These are phyloP conservation scores for Tonatia bakeri DNA, from an alignment of 2,113 vertebrate species.

Conservation along the genomic window DNA sequence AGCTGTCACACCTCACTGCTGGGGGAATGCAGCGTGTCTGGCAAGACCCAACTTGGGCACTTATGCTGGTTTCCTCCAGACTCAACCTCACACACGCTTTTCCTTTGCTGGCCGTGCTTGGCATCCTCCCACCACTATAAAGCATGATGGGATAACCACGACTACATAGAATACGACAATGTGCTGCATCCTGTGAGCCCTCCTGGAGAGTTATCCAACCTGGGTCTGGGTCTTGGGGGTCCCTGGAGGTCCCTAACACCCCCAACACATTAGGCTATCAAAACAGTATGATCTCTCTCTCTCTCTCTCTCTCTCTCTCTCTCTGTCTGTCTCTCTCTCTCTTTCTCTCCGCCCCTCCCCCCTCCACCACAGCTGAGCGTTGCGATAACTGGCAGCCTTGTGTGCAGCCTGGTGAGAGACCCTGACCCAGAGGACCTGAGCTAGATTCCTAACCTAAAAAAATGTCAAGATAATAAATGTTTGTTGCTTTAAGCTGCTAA, in stretches of 20 bases:
- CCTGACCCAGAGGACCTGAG: neutral
- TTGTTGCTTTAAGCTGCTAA: neutral
- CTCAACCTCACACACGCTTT: neutral
- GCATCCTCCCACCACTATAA: neutral
- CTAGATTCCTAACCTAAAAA: neutral
- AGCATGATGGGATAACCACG: neutral
- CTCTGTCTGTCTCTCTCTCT: neutral
- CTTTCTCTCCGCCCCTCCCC: no score
- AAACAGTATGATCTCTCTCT: neutral
- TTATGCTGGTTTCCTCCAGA: neutral
- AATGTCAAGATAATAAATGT: neutral
- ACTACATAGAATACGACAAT: neutral
- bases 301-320: neutral
- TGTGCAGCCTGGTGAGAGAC: neutral
- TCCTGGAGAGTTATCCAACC: neutral
- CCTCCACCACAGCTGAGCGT: accelerated
- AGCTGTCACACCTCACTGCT: neutral
- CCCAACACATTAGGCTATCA: neutral
- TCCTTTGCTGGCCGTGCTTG: neutral
- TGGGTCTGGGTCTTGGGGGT: neutral
- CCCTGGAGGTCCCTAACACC: neutral
- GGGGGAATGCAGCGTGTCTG: neutral
- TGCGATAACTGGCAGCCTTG: neutral
- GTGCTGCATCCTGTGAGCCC: neutral
- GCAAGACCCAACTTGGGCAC: no score